Conservation (phyloP, 2,888 invertebrate species). For the Odontomyia ornata region DNA sequence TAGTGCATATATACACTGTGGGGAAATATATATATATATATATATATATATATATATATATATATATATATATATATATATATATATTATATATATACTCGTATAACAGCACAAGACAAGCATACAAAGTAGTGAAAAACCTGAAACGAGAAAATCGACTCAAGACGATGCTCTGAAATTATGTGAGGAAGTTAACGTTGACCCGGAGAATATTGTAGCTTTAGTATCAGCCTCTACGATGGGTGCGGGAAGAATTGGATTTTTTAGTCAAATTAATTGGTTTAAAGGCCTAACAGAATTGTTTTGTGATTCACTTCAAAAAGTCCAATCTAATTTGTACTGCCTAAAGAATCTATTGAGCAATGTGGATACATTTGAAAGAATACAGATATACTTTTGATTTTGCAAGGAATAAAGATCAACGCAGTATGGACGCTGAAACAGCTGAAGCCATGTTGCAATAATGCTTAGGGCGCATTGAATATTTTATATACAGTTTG, state of each 20-base stretch:
- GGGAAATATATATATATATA: too few relatives aligned
- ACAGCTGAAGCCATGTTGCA: conserved; percentile 91
- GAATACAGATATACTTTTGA: conserved; percentile 84
- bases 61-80: too few relatives aligned
- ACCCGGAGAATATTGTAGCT: conserved; percentile 95
- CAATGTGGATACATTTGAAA: conserved; percentile 87
- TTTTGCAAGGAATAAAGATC: conserved; percentile 94
- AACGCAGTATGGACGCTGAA: conserved; percentile 92
- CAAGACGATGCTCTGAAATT: too few relatives aligned
- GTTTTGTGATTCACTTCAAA: conserved; percentile 84
- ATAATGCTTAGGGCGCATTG: conserved; percentile 87
- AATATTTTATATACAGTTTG: conserved; percentile 83
- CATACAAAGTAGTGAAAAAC: too few relatives aligned
- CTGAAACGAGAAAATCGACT: too few relatives aligned
- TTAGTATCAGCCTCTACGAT: conserved; percentile 92
- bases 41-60: too few relatives aligned
- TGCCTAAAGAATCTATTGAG: conserved; percentile 83
- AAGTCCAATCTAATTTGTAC: conserved; percentile 88
- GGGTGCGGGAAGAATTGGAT: conserved; percentile 95
- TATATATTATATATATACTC: too few relatives aligned
- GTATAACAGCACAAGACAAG: too few relatives aligned
- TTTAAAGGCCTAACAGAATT: conserved; percentile 82
- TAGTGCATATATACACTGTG: too few relatives aligned
- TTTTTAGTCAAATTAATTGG: conserved; percentile 92
- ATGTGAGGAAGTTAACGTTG: conserved; percentile 92